Base-by-base conservation (phyloP, 2,888 invertebrate genomes). In the Brachypterus glaber region DNA sequence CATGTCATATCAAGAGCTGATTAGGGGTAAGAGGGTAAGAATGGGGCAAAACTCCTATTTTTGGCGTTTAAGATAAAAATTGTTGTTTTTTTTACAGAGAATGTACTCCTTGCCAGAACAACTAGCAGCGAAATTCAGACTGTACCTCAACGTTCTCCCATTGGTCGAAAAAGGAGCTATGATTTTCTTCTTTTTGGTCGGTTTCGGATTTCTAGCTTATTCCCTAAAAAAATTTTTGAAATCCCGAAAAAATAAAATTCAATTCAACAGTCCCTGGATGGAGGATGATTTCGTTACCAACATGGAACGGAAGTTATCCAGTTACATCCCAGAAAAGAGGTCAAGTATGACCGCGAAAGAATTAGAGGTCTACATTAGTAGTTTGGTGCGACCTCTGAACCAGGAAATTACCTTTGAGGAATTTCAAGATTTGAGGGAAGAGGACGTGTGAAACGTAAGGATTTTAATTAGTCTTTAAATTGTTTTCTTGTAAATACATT, bases 71-170 rank as follows among this genome's bases (percentile, higher is more conserved):
- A n/a, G n/a, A n/a, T n/a, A n/a, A n/a, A 33, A 15, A 34, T 17
- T 40, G 38, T 46, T 51, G 55, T 34, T 47, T 54, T 67, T 64
- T 21, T 68, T 67, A 17, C 72, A 86, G 87, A 74, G 77, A 54
- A 75, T 88, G 78, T 70, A 75, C 51, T 64, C 70, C 2, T 67
- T 88, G 2, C 80, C 87, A 0, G 66, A 73, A 2, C 58, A 62
- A 1, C 59, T 88, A 50, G 69, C 72, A 38, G 66, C 70, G 17
- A 75, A 77, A 15, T 87, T 87, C 65, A 71, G 73, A 44, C 60
- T 88, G 8, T 87, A 88, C 59, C 63, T 88, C 3, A 81, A 82
- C 55, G 70, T 82, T 3, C 58, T 84, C 2, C 87, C 88, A 0
- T 51, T 73, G 0, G 68, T 76, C 0, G 78, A 82, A 57, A 64